These are phyloP conservation scores for Brachycybe producta DNA, from an alignment of 2,888 invertebrate genomes.

Conservation along the genomic window DNA sequence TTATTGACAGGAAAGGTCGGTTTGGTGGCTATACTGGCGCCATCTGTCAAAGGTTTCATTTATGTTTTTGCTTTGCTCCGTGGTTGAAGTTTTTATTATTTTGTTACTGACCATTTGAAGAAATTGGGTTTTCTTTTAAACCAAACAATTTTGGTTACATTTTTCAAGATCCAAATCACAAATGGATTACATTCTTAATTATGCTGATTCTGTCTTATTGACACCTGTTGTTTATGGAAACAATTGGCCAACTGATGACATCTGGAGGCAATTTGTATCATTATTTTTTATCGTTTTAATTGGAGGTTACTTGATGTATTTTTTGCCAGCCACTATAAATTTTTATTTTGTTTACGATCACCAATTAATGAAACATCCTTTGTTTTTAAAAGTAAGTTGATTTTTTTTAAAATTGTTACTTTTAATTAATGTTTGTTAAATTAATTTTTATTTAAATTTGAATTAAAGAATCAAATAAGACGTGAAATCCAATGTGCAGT, in stretches of 20 bases:
- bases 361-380: slow-evolving; percentile 11
- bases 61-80: background rate
- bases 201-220: slow-evolving; percentile 1
- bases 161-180: background rate
- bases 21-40: background rate
- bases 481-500: slow-evolving; percentile 9
- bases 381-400: slow-evolving; percentile 12
- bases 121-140: no score
- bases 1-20: no score
- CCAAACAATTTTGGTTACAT: no score
- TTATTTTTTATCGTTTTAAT: background rate
- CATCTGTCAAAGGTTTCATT: background rate
- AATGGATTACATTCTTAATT: slow-evolving; percentile 9
- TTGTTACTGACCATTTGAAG: no score
- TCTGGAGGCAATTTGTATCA: slow-evolving; percentile 9
- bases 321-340: slow-evolving; percentile 5
- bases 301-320: slow-evolving; percentile 5
- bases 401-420: background rate
- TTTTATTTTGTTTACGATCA: slow-evolving; percentile 15
- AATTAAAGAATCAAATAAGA: slow-evolving; percentile 12
- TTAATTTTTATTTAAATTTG: background rate
- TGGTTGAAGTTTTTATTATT: background rate
- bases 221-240: slow-evolving; percentile 11
- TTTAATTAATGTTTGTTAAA: slow-evolving; percentile 4
- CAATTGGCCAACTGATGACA: slow-evolving; percentile 12